Conservation (phyloP, 2,113 vertebrate species). For the Chrysemys picta region DNA sequence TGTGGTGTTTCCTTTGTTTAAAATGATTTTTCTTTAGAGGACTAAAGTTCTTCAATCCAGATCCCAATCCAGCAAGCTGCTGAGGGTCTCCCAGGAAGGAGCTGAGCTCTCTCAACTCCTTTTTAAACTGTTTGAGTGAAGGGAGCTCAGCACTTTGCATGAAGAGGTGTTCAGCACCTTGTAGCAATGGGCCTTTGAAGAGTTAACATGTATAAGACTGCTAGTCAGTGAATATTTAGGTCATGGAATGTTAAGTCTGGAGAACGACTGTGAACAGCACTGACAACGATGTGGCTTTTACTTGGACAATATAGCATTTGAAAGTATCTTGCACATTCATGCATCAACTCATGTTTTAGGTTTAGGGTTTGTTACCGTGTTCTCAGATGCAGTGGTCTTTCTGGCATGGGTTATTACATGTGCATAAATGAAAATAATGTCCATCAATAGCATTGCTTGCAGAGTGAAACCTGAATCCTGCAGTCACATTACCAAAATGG, state of each 20-base stretch:
- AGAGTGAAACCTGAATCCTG: not conserved
- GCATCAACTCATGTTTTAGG: not conserved
- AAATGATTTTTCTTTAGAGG: accelerated
- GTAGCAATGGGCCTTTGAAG: not conserved
- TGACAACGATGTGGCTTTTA: not conserved
- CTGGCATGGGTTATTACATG: not conserved
- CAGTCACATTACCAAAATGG: not conserved
- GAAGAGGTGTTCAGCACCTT: not conserved
- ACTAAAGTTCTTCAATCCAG: accelerated
- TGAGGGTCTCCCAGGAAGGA: not conserved
- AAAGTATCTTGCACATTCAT: not conserved
- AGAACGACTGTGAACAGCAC: not conserved
- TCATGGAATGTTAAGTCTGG: not conserved
- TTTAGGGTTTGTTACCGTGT: not conserved
- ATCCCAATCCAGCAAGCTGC: accelerated
- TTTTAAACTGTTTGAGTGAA: not conserved
- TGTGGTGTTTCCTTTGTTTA: not conserved
- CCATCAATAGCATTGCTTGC: not conserved
- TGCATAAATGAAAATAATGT: not conserved
- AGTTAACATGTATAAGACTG: conserved; percentile 4
- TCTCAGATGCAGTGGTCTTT: not conserved
- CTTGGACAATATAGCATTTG: not conserved
- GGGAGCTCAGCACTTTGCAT: not conserved
- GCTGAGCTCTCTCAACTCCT: not conserved
- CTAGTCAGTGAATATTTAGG: conserved; percentile 51